phyloP scores from a whole-genome alignment of 2,888 invertebrate species.

The Sesia bembeciformis region DNA sequence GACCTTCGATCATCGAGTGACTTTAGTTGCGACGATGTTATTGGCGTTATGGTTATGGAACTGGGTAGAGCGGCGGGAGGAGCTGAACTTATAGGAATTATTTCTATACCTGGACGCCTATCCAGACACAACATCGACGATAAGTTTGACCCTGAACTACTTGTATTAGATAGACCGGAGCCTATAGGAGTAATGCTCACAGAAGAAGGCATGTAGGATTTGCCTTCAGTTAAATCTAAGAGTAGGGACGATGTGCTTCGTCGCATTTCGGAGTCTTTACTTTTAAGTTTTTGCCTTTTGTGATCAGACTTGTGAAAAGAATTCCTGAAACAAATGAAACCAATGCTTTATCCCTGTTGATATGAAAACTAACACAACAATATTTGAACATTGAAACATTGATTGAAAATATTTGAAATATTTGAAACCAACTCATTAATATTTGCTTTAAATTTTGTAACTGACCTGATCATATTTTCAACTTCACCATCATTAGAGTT shows the following conservation, averaged over 20 bases:
- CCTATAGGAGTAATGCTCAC: slow-evolving; percentile 69
- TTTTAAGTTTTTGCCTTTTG: slow-evolving; percentile 77
- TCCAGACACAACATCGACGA: slow-evolving; percentile 79
- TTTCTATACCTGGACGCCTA: slow-evolving; percentile 86
- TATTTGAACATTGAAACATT: neutral
- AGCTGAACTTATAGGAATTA: slow-evolving; percentile 83
- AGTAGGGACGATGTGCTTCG: slow-evolving; percentile 55
- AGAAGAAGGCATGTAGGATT: slow-evolving; percentile 67
- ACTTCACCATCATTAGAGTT: slow-evolving; percentile 76
- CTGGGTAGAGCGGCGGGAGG: slow-evolving; percentile 80
- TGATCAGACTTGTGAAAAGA: slow-evolving; percentile 74
- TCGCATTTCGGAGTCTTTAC: slow-evolving; percentile 67
- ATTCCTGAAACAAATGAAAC: slow-evolving; percentile 47
- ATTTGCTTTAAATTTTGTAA: neutral
- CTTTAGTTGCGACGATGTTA: slow-evolving; percentile 74
- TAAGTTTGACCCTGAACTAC: slow-evolving; percentile 73
- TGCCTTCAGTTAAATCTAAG: slow-evolving; percentile 72
- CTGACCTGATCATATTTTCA: slow-evolving; percentile 74
- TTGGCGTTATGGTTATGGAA: slow-evolving; percentile 91
- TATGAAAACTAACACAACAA: neutral
- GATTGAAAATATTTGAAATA: neutral
- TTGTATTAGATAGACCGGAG: slow-evolving; percentile 70
- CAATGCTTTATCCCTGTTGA: neutral
- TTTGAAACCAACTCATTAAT: neutral
- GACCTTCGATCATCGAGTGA: slow-evolving; percentile 61